Conservation (phyloP, 2,113 vertebrate genomes). For the Rhipidura dahli region DNA sequence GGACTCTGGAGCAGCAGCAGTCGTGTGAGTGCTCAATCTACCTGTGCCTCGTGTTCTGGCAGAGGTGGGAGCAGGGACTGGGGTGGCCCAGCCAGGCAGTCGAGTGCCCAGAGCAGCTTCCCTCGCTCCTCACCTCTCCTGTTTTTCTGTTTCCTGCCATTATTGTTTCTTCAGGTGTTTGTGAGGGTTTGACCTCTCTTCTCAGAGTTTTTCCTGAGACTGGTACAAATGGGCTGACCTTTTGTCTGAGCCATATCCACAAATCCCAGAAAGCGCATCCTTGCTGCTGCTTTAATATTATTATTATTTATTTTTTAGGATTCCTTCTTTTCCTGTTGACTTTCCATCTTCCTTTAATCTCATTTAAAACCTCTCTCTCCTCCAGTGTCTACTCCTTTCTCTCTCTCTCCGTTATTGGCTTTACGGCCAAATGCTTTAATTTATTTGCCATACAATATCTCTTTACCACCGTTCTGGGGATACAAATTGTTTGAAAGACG, state of each 20-base stretch:
- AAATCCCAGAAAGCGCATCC: neutral
- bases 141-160: neutral
- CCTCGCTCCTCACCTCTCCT: neutral
- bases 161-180: neutral
- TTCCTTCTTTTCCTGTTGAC: neutral
- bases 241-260: neutral
- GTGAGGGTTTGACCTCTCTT: neutral
- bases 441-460: slow-evolving; percentile 55
- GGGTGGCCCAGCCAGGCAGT: neutral
- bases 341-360: neutral
- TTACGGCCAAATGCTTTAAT: slow-evolving; percentile 29
- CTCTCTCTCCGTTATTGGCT: neutral
- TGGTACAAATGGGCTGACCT: neutral
- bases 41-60: neutral
- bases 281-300: neutral
- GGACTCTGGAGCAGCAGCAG: neutral
- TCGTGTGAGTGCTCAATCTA: neutral
- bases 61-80: rapidly evolving
- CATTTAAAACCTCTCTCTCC: neutral
- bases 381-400: neutral
- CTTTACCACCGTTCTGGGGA: slow-evolving; percentile 31
- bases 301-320: neutral
- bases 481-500: slow-evolving; percentile 33
- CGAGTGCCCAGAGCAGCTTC: neutral
- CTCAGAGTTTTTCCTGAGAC: neutral